phyloP scores from a whole-genome alignment of 1,140 invertebrate species.

The Ooceraea biroi region DNA sequence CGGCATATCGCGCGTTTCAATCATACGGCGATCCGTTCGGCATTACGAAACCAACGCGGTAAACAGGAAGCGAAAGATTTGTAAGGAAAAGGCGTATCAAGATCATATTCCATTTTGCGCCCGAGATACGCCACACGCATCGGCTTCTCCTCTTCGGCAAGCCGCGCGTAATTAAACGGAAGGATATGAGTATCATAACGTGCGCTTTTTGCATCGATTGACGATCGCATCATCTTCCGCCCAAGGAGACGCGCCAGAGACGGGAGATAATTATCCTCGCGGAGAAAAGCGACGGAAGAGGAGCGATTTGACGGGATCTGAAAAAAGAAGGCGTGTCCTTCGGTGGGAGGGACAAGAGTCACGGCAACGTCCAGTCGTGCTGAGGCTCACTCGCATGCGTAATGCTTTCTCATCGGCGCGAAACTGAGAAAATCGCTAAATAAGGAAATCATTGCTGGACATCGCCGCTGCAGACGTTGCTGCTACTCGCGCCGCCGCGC shows the following conservation, averaged over 20 bases:
- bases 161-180: constrained; percentile 8
- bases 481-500: constrained; percentile 23
- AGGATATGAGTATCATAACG: constrained; percentile 14
- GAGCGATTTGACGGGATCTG: constrained; percentile 26
- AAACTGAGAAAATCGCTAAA: constrained; percentile 82
- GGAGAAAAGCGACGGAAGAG: background rate
- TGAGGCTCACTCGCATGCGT: constrained; percentile 70
- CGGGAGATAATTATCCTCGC: constrained; percentile 2
- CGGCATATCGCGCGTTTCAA: background rate
- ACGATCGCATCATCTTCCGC: background rate
- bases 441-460: constrained; percentile 81
- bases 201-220: constrained; percentile 5
- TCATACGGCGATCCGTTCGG: background rate
- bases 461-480: constrained; percentile 17
- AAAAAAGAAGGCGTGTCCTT: constrained; percentile 69
- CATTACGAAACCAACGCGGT: background rate
- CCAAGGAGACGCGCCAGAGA: background rate
- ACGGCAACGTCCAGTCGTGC: constrained; percentile 65
- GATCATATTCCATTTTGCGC: background rate
- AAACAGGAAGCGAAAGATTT: background rate
- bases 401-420: constrained; percentile 64
- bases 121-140: background rate
- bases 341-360: constrained; percentile 70
- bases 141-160: background rate
- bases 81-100: background rate